These are phyloP conservation scores for Drosophila neocordata DNA, from an alignment of 1,140 invertebrate genomes.

Conservation along the genomic window DNA sequence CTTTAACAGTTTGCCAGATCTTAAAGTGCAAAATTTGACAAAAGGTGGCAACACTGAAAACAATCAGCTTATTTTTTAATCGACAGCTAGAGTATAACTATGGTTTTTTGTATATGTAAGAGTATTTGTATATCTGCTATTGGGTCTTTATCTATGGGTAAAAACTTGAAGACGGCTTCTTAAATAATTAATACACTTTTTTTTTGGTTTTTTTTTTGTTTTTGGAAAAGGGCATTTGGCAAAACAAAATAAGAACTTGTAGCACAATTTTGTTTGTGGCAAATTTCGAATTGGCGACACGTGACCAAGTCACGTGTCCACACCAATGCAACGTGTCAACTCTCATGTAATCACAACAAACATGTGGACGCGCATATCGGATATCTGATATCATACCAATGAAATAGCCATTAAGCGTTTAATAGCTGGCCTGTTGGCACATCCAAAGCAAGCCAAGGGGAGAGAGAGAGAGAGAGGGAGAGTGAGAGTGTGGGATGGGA, in stretches of 20 bases:
- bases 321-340: constrained; percentile 53
- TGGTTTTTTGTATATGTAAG: no score
- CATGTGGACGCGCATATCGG: constrained; percentile 71
- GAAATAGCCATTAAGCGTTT: constrained; percentile 62
- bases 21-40: no score
- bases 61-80: no score
- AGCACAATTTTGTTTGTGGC: constrained; percentile 39
- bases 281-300: constrained; percentile 56
- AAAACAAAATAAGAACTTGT: constrained; percentile 25
- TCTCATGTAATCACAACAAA: constrained; percentile 58
- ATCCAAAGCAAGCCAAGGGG: constrained; percentile 37
- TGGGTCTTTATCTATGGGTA: no score
- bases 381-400: constrained; percentile 56
- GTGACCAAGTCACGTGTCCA: constrained; percentile 73
- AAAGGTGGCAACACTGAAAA: no score
- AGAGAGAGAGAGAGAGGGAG: no score
- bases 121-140: no score
- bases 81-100: no score
- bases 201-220: background rate
- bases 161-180: no score
- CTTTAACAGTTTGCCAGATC: no score
- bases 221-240: background rate
- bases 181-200: background rate
- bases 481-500: no score
- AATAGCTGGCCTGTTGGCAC: constrained; percentile 63